Evolutionary conservation across 2,113 vertebrate species (phyloP).

Genomic region (Romanogobio albipinnatus): DNA sequence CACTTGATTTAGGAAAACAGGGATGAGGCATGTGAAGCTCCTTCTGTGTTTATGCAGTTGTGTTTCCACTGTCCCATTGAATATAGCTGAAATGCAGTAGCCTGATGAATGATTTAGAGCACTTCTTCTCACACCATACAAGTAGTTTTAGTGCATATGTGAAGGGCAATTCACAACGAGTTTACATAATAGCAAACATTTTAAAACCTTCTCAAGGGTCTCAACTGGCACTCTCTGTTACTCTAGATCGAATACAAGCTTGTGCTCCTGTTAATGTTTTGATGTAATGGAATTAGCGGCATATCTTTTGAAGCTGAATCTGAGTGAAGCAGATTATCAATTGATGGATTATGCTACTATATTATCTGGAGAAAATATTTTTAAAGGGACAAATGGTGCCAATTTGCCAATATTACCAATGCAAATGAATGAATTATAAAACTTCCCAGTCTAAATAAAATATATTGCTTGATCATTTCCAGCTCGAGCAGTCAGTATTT

Average conservation of each 20-base stretch:
- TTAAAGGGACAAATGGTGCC: neutral
- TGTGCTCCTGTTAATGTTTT: neutral
- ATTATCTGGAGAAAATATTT: neutral
- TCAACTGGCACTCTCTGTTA: neutral
- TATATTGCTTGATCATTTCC: neutral
- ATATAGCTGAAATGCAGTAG: constrained; percentile 34
- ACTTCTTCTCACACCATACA: constrained; percentile 19
- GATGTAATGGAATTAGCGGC: neutral
- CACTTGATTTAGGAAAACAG: constrained; percentile 17
- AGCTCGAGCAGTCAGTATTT: neutral
- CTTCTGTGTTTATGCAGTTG: constrained; percentile 34
- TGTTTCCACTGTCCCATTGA: constrained; percentile 42
- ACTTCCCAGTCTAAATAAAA: neutral
- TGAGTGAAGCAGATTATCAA: neutral
- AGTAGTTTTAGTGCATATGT: constrained; percentile 23
- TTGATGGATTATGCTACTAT: too few relatives aligned
- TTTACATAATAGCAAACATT: constrained; percentile 19
- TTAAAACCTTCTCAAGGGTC: neutral
- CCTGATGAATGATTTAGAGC: constrained; percentile 42
- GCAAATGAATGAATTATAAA: neutral
- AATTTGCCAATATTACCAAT: neutral
- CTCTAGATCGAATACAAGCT: neutral
- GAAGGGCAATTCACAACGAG: constrained; percentile 23
- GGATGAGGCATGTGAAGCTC: constrained; percentile 16
- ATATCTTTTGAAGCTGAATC: neutral